These are phyloP conservation scores for Pseudomyrmex pallidus DNA, from an alignment of 1,140 invertebrate species.

Conservation along the genomic window DNA sequence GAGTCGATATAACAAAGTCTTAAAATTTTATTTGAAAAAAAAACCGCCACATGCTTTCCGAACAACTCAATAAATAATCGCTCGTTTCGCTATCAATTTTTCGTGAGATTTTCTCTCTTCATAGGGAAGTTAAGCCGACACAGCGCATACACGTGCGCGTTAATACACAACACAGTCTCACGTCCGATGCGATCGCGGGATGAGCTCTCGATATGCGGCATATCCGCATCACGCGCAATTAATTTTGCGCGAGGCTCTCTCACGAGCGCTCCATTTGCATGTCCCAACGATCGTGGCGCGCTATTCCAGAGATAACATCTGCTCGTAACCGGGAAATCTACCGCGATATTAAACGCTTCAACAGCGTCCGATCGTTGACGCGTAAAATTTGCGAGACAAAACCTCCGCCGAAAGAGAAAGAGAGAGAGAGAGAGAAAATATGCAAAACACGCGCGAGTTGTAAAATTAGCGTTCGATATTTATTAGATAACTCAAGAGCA, in stretches of 20 bases:
- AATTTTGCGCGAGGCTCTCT: conserved; percentile 69
- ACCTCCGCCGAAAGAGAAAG: neutral
- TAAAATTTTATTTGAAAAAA: too few species aligned
- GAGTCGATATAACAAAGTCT: too few species aligned
- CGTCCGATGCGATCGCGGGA: conserved; percentile 32
- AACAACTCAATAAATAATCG: too few species aligned
- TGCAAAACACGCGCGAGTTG: neutral
- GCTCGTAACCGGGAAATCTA: conserved; percentile 34
- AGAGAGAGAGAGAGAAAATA: conserved; percentile 9
- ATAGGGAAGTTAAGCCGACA: neutral
- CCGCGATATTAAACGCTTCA: conserved; percentile 70
- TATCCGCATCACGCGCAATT: conserved; percentile 72
- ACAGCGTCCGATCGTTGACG: conserved; percentile 42
- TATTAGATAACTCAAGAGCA: conserved; percentile 1
- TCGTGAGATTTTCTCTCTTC: too few species aligned
- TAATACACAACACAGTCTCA: conserved; percentile 22
- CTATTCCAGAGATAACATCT: conserved; percentile 73
- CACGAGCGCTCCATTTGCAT: conserved; percentile 73
- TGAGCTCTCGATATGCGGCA: conserved; percentile 32
- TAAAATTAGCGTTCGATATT: neutral
- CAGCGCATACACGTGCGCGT: conserved; percentile 44
- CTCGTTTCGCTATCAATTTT: too few species aligned
- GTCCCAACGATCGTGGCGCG: conserved; percentile 64
- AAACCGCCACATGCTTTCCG: too few species aligned
- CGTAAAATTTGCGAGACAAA: neutral